These are phyloP conservation scores for Belgica antarctica DNA, from an alignment of 2,888 invertebrate genomes.

Conservation along the genomic window DNA sequence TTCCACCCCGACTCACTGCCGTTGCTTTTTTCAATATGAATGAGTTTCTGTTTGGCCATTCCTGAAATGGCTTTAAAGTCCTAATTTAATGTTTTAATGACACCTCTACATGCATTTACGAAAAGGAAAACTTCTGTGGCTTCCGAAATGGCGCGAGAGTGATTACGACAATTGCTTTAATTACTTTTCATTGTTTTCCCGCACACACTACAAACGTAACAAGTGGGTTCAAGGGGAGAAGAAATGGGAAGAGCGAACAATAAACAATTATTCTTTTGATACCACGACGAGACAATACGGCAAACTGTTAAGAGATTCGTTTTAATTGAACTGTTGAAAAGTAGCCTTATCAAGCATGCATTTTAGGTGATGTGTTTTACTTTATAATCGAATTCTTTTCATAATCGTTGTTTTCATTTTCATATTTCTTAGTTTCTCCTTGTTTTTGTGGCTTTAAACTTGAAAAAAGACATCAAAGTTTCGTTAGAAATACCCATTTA, in stretches of 20 bases:
- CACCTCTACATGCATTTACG: slow-evolving; percentile 16
- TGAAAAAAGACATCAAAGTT: not conserved
- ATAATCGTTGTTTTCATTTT: not conserved
- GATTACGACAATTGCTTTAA: slow-evolving; percentile 11
- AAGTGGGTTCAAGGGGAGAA: not conserved
- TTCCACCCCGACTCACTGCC: not conserved
- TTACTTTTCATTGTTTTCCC: not conserved
- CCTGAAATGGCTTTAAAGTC: not conserved
- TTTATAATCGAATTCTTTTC: not conserved
- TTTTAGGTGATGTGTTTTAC: not conserved
- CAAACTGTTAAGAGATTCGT: not conserved
- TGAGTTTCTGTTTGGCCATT: not conserved
- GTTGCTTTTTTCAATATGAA: no score
- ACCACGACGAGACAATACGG: slow-evolving; percentile 5
- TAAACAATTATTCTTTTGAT: slow-evolving; percentile 7
- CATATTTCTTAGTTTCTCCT: no score
- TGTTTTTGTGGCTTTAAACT: no score
- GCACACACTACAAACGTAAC: not conserved
- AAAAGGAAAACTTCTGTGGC: not conserved
- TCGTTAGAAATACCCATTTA: not conserved
- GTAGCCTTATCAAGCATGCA: slow-evolving; percentile 12
- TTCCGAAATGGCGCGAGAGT: not conserved
- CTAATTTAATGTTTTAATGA: slow-evolving; percentile 15
- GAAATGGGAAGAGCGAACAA: not conserved
- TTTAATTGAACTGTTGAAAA: not conserved